Evolutionary conservation across 2,113 vertebrate genomes (phyloP), one percentile per base, ranked within the genome.

Genomic region (Caloenas nicobarica): DNA sequence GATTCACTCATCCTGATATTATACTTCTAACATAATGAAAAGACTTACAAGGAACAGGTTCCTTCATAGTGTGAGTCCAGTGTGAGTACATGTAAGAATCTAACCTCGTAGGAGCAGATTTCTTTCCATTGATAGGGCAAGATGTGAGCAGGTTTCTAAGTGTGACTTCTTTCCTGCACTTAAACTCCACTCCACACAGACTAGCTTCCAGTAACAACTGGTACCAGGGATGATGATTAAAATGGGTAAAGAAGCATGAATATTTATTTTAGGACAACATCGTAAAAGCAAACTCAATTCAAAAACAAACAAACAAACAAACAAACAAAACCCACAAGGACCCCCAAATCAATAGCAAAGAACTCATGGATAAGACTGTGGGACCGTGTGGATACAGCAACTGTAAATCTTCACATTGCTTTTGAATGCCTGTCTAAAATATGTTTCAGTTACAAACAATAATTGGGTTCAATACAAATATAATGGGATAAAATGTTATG

Each of bases 271-370:
- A 72, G 51, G 16, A 57, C 23, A 87, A 68, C 38, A 29, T 10
- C 29, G 56, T 76, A 50, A 85, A 82, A 95, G 31, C 18, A 88
- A 94, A 88, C 14, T 2, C 2, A 61, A 70, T 91, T 91, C 22
- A 61, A 60, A 93, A 91, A 31, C 7, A 46, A 18, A 8, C 44
- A 19, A 46, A 7, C 44, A 44, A 44, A 7, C 7, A 46, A 46
- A 18, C 44, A 10, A 46, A 46, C 44, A 46, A 46, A 19, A 19
- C 44, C 18, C 48, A 19, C 28, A 33, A 89, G 44, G 34, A 65
- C 29, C 26, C 26, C 18, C 50, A 86, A 94, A 94, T 86, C 88
- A 80, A 73, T 58, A 62, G 31, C 62, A 70, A 88, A 90, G 81
- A 73, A 50, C 18, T 80, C 40, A 73, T 11, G 24, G 33, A 12